Base-by-base conservation (phyloP, 2,113 vertebrate genomes). In the Emydura subglobosa region DNA sequence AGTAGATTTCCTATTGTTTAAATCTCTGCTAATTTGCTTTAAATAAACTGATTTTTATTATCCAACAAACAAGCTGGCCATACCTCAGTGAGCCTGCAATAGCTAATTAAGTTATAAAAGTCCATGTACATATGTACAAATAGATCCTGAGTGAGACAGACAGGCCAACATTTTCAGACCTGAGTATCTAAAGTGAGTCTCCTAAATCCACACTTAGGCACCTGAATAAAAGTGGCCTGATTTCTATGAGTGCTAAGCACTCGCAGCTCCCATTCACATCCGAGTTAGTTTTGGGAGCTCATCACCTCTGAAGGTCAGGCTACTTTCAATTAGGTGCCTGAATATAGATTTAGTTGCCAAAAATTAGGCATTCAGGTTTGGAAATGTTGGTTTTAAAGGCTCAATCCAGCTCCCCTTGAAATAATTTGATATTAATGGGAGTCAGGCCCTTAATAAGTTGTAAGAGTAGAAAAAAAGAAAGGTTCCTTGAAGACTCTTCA, bases 351-450 rank as follows among this genome's bases (percentile, higher is more conserved):
- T 0, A 4, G 53, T 85, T n/a, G 31, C 0, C 1, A 54, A 4
- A 13, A 19, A 9, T 13, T 1, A 29, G 59, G 1, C 59, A 2
- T 19, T 59, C 47, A 21, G 2, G 24, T 0, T 59, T 65, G 84
- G 24, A 31, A 17, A 44, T 0, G 16, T 34, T 81, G 39, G 25
- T 82, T 29, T 31, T 61, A 19, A 65, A 31, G 54, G 6, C 4
- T 16, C 9, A 1, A 6, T 78, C 1, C 31, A 81, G 74, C 50
- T 72, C 68, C 16, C 1, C 2, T 5, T 1, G 65, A 42, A 5
- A 51, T 53, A 10, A 0, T 0, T n/a, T 25, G 1, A 39, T 74
- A 5, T 2, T 2, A n/a, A 2, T 0, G 13, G 47, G 44, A 16
- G 19, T 0, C 25, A 31, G 85, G 68, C 42, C 2, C 16, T n/a